phyloP scores from a whole-genome alignment of 1,140 invertebrate species.

The Drosophila azteca region DNA sequence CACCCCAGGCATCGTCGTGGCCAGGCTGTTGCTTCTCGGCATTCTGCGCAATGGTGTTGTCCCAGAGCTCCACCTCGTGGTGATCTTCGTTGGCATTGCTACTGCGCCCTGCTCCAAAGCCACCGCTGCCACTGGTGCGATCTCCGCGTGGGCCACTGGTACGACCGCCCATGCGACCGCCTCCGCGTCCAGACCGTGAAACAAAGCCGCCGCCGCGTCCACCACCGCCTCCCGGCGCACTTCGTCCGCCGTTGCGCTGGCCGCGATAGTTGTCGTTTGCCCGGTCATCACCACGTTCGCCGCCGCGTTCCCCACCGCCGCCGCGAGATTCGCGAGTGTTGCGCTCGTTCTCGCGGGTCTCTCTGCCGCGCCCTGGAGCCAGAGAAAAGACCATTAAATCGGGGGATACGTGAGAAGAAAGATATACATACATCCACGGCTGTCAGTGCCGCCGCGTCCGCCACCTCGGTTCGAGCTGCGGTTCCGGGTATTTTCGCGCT shows the following conservation, averaged over 20 bases:
- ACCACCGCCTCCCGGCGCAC: conserved; percentile 58
- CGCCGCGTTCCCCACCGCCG: conserved; percentile 84
- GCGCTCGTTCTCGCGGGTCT: conserved; percentile 82
- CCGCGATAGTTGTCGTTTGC: conserved; percentile 75
- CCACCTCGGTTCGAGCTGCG: conserved; percentile 84
- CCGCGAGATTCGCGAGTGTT: conserved; percentile 84
- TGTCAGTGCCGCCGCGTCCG: conserved; percentile 84
- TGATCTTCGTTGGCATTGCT: conserved; percentile 79
- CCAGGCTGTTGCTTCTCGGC: conserved; percentile 78
- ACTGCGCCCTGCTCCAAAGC: conserved; percentile 84
- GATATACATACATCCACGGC: conserved; percentile 80
- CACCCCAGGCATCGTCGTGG: conserved; percentile 84
- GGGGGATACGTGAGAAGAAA: no score
- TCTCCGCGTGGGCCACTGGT: conserved; percentile 84
- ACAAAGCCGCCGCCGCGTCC: conserved; percentile 84
- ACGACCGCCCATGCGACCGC: conserved; percentile 84
- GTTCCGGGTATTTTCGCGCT: conserved; percentile 83
- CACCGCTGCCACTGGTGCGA: conserved; percentile 85
- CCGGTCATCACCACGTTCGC: conserved; percentile 84
- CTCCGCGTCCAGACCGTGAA: conserved; percentile 84
- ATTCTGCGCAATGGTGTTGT: conserved; percentile 82
- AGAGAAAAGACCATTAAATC: neutral
- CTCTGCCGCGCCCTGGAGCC: conserved; percentile 79
- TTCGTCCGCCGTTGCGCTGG: conserved; percentile 82
- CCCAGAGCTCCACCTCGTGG: conserved; percentile 85